A percentile compares a stretch with the other conserved stretches of the same genome.
Evolutionary conservation across 2,113 vertebrate species (phyloP).

Genomic region (Anser cygnoides): DNA sequence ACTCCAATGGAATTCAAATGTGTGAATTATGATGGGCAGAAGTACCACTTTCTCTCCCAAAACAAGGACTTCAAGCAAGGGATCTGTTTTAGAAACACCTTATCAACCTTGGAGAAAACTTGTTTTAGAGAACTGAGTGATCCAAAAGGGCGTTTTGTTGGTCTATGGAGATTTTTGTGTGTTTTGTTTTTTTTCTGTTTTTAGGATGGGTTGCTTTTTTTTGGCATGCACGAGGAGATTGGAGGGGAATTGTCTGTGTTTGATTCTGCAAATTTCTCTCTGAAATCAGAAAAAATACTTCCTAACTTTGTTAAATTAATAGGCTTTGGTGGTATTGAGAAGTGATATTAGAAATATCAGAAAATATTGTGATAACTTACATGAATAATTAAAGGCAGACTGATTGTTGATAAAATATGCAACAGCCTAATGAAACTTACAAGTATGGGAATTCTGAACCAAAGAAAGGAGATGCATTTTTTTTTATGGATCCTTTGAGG

Average conservation of each 20-base stretch:
- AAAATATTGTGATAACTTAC: neutral
- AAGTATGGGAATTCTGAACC: neutral
- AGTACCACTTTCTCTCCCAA: neutral
- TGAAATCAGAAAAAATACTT: neutral
- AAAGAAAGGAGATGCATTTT: neutral
- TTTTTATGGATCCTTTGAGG: neutral
- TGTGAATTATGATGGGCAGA: neutral
- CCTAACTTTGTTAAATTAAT: neutral
- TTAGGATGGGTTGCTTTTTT: neutral
- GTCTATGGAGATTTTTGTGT: neutral
- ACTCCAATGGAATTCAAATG: neutral
- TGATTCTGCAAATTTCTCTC: neutral
- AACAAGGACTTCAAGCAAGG: neutral
- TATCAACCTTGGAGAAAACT: neutral
- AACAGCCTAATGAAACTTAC: neutral
- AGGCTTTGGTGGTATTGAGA: neutral
- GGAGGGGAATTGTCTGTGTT: neutral
- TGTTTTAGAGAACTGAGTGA: neutral
- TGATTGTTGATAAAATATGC: neutral
- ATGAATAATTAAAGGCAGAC: neutral
- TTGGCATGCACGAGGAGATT: neutral
- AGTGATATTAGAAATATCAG: neutral
- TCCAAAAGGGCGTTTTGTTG: neutral
- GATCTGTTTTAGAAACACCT: neutral
- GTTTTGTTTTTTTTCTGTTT: neutral